These are phyloP conservation scores for Sebastes iracundus DNA, from an alignment of 2,797 vertebrate species.

Conservation along the genomic window DNA sequence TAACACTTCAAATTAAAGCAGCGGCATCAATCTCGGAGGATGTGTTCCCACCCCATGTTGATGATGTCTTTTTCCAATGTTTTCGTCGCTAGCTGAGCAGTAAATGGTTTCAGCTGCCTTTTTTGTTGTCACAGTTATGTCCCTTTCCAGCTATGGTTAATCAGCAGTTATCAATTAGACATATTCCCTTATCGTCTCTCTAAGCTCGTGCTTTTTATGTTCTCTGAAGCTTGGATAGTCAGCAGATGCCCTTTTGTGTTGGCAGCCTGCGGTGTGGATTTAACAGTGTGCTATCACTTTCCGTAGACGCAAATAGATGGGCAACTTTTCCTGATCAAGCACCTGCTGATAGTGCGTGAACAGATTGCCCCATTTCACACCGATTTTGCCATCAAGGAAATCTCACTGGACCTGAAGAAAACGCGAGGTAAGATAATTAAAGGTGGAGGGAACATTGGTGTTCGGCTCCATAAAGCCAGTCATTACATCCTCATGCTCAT, in stretches of 20 bases:
- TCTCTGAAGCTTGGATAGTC: slow-evolving; percentile 53
- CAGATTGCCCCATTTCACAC: slow-evolving; percentile 99
- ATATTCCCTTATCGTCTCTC: slow-evolving; percentile 57
- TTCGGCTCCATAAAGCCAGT: slow-evolving; percentile 77
- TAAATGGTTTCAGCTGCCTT: slow-evolving; percentile 42
- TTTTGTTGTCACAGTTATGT: slow-evolving; percentile 40
- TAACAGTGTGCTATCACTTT: slow-evolving; percentile 76
- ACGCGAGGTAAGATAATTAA: slow-evolving; percentile 93
- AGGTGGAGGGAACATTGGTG: slow-evolving; percentile 71
- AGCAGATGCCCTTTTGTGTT: slow-evolving; percentile 70
- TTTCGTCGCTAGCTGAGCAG: slow-evolving; percentile 52
- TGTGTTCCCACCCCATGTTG: slow-evolving; percentile 26
- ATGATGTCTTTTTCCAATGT: slow-evolving; percentile 56
- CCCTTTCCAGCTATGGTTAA: slow-evolving; percentile 55
- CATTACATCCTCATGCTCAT: slow-evolving; percentile 80
- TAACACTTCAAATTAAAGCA: slow-evolving; percentile 63
- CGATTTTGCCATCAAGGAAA: slow-evolving; percentile 99
- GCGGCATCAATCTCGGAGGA: slow-evolving; percentile 60
- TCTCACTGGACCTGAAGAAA: slow-evolving; percentile 99
- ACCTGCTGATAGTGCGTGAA: slow-evolving; percentile 98
- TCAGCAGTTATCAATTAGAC: slow-evolving; percentile 71
- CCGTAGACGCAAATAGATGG: slow-evolving; percentile 93
- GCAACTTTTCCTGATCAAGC: slow-evolving; percentile 99
- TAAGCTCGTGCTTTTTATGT: slow-evolving; percentile 52
- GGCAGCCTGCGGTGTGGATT: slow-evolving; percentile 67